phyloP scores from a whole-genome alignment of 2,113 vertebrate genomes.

The Zingel zingel region DNA sequence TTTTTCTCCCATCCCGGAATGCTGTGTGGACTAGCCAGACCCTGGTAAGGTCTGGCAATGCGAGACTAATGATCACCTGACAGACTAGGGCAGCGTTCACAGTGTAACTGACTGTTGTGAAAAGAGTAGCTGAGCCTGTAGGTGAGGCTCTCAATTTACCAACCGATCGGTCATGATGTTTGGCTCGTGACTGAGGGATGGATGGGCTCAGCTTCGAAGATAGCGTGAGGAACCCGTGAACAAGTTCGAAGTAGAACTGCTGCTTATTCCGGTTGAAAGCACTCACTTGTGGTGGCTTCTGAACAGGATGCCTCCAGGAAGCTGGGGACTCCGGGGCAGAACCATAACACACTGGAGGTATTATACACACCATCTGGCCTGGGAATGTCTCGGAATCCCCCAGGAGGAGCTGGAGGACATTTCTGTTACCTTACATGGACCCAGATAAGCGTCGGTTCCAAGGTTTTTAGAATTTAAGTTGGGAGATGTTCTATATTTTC shows the following conservation, averaged over 20 bases:
- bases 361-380: background rate
- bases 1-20: too few relatives aligned
- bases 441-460: background rate
- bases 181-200: background rate
- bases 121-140: background rate
- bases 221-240: background rate
- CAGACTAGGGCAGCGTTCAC: too few relatives aligned
- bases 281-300: background rate
- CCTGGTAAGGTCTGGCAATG: too few relatives aligned
- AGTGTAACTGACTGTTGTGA: too few relatives aligned
- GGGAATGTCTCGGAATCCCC: background rate
- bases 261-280: background rate
- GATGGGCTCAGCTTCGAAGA: background rate
- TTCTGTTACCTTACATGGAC: background rate
- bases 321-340: background rate
- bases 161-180: background rate
- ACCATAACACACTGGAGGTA: background rate
- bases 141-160: background rate
- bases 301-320: background rate
- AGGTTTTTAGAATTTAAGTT: background rate
- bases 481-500: background rate
- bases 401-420: background rate
- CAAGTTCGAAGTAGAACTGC: background rate
- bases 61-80: too few relatives aligned
- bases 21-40: too few relatives aligned